Conservation (phyloP, 1,140 invertebrate species). For the Antheraea mylitta region DNA sequence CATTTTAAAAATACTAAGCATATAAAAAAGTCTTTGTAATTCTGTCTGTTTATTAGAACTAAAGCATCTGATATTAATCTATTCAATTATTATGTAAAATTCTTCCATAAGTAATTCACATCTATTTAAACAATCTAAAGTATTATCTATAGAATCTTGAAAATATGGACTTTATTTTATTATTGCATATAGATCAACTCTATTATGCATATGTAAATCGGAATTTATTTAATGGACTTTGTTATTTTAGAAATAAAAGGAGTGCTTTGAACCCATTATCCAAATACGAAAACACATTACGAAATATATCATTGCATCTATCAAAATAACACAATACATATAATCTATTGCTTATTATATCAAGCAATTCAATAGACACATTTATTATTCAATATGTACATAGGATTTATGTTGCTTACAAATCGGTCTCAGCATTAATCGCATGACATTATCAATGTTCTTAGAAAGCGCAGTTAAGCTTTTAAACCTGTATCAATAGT, state of each 20-base stretch:
- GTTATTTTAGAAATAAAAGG: neutral
- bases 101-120: no score
- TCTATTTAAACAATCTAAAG: no score
- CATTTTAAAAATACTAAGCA: no score
- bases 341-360: neutral
- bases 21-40: no score
- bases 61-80: no score
- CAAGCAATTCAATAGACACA: neutral
- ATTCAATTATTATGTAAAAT: no score
- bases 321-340: neutral
- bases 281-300: neutral
- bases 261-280: neutral
- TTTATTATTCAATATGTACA: slow-evolving; percentile 4
- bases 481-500: slow-evolving; percentile 11
- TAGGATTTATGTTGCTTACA: neutral
- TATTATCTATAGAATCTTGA: no score
- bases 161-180: no score
- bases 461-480: slow-evolving; percentile 9
- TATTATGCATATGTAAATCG: no score
- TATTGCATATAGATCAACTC: no score
- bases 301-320: neutral
- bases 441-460: slow-evolving; percentile 2
- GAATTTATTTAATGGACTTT: no score
- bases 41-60: no score
- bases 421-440: neutral